A percentile compares a stretch with the other conserved stretches of the same genome.
These are phyloP conservation scores for Chamaea fasciata DNA, from an alignment of 2,113 vertebrate species.

Conservation along the genomic window DNA sequence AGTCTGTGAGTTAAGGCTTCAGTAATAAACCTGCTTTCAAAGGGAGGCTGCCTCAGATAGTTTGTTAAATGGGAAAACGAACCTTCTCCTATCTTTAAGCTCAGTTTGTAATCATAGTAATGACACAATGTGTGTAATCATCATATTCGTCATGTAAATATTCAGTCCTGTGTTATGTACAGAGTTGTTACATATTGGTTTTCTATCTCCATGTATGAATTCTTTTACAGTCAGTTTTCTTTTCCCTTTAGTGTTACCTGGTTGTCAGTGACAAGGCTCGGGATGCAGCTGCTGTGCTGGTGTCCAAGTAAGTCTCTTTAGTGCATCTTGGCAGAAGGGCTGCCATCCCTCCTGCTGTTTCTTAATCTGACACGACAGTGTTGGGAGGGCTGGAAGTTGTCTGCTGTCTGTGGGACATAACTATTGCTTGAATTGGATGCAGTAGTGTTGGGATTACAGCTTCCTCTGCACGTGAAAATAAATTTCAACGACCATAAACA, in stretches of 20 bases:
- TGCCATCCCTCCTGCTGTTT: not conserved
- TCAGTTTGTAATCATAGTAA: not conserved
- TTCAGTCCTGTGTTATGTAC: not conserved
- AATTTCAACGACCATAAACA: not conserved
- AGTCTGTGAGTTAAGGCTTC: not conserved
- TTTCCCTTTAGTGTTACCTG: slow-evolving; percentile 81
- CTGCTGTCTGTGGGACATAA: not conserved
- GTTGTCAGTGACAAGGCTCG: slow-evolving; percentile 85
- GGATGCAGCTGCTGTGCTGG: slow-evolving; percentile 88
- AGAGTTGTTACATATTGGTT: not conserved
- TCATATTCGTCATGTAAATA: not conserved
- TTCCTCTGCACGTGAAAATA: not conserved
- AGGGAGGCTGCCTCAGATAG: not conserved
- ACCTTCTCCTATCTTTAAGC: not conserved
- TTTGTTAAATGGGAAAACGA: not conserved
- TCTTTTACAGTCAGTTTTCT: not conserved
- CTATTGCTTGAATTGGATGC: not conserved
- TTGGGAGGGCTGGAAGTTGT: not conserved
- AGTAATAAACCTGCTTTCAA: not conserved
- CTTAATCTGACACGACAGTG: not conserved
- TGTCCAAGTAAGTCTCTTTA: slow-evolving; percentile 89
- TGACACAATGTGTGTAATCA: not conserved
- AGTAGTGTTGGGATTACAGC: not conserved
- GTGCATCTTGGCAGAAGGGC: not conserved
- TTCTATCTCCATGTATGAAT: not conserved